Base-by-base conservation (phyloP, 2,888 invertebrate species). In the Scrobipalpa costella region DNA sequence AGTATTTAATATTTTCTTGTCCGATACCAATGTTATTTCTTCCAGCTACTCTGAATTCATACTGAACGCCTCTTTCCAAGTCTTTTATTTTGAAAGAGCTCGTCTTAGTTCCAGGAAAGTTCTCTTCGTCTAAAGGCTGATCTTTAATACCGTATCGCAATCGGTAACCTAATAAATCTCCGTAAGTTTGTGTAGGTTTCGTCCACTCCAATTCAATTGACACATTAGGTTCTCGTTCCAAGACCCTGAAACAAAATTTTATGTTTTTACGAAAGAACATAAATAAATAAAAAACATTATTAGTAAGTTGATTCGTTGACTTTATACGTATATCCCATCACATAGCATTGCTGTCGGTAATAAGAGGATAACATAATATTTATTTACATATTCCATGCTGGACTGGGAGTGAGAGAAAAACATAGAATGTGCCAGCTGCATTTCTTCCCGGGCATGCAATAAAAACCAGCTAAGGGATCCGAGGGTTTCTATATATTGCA, bases 31-130 rank as follows among this genome's bases (percentile, higher is more conserved):
- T 97, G 71, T 96, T 95, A 87, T 99, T 99, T 83, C 95, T 96
- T 7, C 98, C 99, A 11, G 98, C 96, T n/a, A 99, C 95, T 68
- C 98, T 93, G 83, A 99, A 98, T 86, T 99, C 99, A 86, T 99
- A 99, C 73, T 96, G 96, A 0, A 98, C 97, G 0, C 99, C 99
- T 69, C 97, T 94, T 85, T 98, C 98, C 59, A 97, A 90, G 79
- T 97, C 95, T 71, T 93, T 94, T 67, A 97, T 95, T 73, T 94
- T 94, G 77, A 95, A 95, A 6, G 93, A 94, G 57, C 92, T 94
- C 60, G 93, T 92, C 79, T 95, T 94, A 0, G 94, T 93, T 68
- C 94, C 94, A 66, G 94, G 92, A 36, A 96, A 92, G 70, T 94
- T 93, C 67, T 95, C 94, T 83, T 96, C 96, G 68, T 94, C 94